A percentile compares a stretch with the other conserved stretches of the same genome.
phyloP scores from a whole-genome alignment of 37 sponge, comb jelly and placozoan genomes.

The Amphimedon queenslandica region DNA sequence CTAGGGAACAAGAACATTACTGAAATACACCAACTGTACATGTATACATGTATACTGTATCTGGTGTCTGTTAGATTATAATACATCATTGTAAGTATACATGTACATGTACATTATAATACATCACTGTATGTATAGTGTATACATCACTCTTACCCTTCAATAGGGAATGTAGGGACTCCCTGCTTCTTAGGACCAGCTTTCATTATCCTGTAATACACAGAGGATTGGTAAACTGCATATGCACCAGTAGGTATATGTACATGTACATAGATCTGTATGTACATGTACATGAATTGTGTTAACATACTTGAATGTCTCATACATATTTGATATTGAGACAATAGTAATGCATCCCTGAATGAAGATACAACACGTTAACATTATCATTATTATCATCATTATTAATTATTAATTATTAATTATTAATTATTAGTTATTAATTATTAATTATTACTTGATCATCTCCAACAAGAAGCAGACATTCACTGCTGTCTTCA shows the following conservation, averaged over 20 bases:
- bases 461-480: slow-evolving; percentile 73
- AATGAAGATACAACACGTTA: neutral
- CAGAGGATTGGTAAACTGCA: too few relatives aligned
- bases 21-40: neutral
- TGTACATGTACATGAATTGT: too few relatives aligned
- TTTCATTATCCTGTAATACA: slow-evolving; percentile 62
- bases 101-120: too few relatives aligned
- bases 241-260: neutral
- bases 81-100: too few relatives aligned
- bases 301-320: slow-evolving; percentile 71
- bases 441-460: slow-evolving; percentile 38
- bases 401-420: neutral
- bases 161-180: slow-evolving; percentile 51
- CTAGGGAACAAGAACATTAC: slow-evolving; percentile 7
- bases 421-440: neutral
- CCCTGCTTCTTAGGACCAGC: slow-evolving; percentile 47
- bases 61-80: too few relatives aligned
- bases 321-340: slow-evolving; percentile 56
- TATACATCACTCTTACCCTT: too few relatives aligned
- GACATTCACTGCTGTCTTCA: slow-evolving; percentile 29
- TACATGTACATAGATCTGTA: too few relatives aligned
- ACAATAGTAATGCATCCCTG: slow-evolving; percentile 79
- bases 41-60: too few relatives aligned
- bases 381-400: neutral
- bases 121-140: too few relatives aligned